A percentile compares a stretch with the other conserved stretches of the same genome.
Evolutionary conservation across 2,113 vertebrate species (phyloP).

Genomic region (Dissostichus mawsoni): DNA sequence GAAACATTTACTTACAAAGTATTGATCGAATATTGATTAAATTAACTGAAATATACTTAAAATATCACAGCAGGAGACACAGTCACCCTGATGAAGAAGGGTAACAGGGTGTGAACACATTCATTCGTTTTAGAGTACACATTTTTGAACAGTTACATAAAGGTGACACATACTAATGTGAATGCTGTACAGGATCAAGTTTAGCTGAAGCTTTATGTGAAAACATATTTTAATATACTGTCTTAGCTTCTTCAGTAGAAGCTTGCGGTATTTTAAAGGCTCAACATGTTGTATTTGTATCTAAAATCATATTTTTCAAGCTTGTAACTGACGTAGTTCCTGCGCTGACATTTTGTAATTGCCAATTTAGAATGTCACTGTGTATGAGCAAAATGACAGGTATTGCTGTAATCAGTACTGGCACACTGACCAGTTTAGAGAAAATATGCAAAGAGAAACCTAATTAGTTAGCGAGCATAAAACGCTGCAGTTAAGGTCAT

Average conservation of each 20-base stretch:
- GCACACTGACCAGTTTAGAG: slow-evolving; percentile 17
- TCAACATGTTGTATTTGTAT: not conserved
- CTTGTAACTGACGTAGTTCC: slow-evolving; percentile 43
- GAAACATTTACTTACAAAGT: not conserved
- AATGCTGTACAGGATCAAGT: not conserved
- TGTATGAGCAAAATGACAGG: slow-evolving; percentile 44
- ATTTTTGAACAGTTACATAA: too few relatives aligned
- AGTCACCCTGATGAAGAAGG: too few relatives aligned
- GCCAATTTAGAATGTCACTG: slow-evolving; percentile 52
- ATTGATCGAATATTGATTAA: not conserved
- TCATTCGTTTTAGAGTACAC: too few relatives aligned
- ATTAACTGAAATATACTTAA: not conserved
- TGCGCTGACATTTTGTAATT: slow-evolving; percentile 57
- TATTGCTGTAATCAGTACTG: slow-evolving; percentile 32
- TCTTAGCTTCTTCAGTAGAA: not conserved
- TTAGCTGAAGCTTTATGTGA: not conserved
- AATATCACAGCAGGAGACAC: too few relatives aligned
- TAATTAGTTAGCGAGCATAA: not conserved
- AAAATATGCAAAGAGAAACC: slow-evolving; percentile 8
- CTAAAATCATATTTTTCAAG: slow-evolving; percentile 37
- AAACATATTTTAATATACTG: not conserved
- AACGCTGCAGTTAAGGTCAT: not conserved
- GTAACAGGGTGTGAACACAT: too few relatives aligned
- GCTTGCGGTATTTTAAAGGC: slow-evolving; percentile 13
- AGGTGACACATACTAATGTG: not conserved